Percentiles rank a stretch among this genome's conserved stretches.
phyloP scores from a whole-genome alignment of 2,888 invertebrate genomes.

The Pristionchus japonicus region DNA sequence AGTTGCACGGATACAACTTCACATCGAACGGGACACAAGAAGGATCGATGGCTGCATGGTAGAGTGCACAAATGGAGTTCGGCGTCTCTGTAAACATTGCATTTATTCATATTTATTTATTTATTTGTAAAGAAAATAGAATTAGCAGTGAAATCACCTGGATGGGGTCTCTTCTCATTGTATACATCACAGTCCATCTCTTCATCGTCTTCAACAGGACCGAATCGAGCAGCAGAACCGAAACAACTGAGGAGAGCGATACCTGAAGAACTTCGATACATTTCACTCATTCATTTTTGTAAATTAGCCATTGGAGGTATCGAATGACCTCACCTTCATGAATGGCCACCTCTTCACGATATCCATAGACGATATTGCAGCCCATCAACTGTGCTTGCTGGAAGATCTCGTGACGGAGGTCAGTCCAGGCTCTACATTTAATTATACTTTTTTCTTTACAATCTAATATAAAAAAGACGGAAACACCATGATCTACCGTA shows the following conservation, averaged over 20 bases:
- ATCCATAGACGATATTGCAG: constrained; percentile 94
- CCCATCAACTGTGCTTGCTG: constrained; percentile 92
- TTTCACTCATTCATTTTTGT: too few species aligned
- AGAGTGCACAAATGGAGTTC: background rate
- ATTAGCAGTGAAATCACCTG: too few species aligned
- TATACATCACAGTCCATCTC: background rate
- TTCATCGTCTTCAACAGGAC: constrained; percentile 11
- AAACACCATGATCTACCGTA: too few species aligned
- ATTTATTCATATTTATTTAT: background rate
- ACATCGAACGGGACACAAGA: constrained; percentile 32
- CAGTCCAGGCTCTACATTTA: constrained; percentile 92
- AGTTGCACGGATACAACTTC: constrained; percentile 35
- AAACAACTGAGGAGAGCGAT: constrained; percentile 30
- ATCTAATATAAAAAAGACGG: too few species aligned
- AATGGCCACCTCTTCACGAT: constrained; percentile 91
- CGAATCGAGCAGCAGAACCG: constrained; percentile 35
- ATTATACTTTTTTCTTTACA: too few species aligned
- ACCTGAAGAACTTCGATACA: too few species aligned
- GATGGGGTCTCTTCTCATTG: constrained; percentile 33
- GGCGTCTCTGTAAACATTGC: background rate
- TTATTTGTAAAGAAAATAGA: too few species aligned
- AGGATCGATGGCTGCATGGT: constrained; percentile 45
- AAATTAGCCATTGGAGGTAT: too few species aligned
- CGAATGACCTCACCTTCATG: constrained; percentile 60
- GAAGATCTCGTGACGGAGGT: constrained; percentile 92